Evolutionary conservation across 1,140 invertebrate species (phyloP).

Genomic region (Caenorhabditis tropicalis): DNA sequence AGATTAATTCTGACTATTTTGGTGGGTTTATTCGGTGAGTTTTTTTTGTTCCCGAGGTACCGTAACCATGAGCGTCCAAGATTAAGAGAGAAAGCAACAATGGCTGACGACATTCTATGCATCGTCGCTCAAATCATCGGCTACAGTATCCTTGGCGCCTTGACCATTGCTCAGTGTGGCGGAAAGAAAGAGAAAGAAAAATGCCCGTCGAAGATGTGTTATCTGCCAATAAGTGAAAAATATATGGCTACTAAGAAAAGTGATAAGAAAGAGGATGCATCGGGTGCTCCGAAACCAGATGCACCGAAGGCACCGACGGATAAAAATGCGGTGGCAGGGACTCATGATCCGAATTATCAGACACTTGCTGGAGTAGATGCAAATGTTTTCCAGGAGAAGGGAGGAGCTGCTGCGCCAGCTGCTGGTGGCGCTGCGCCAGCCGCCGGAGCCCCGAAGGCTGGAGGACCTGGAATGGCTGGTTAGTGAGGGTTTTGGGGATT

Average conservation of each 20-base stretch:
- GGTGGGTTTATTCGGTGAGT: too few relatives aligned
- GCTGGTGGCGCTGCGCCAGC: not conserved
- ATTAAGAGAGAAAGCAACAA: slow-evolving; percentile 39
- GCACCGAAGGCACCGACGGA: not conserved
- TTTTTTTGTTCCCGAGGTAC: too few relatives aligned
- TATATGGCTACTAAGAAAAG: not conserved
- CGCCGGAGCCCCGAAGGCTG: not conserved
- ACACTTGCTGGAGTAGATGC: slow-evolving; percentile 1
- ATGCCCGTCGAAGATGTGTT: not conserved
- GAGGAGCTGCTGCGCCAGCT: not conserved
- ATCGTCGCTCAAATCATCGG: slow-evolving; percentile 5
- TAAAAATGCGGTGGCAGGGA: slow-evolving; percentile 19
- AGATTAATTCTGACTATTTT: too few relatives aligned
- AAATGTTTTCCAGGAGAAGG: slow-evolving; percentile 39
- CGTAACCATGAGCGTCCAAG: too few relatives aligned
- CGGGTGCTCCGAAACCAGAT: not conserved
- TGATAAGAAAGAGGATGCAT: not conserved
- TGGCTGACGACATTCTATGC: slow-evolving; percentile 20
- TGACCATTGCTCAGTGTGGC: not conserved
- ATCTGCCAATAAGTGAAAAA: not conserved
- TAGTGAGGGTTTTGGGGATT: too few relatives aligned
- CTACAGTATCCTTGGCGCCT: not conserved
- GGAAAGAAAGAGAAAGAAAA: not conserved
- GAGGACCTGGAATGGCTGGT: slow-evolving; percentile 37
- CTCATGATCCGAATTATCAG: slow-evolving; percentile 20